Evolutionary conservation across 2,888 invertebrate genomes (phyloP).

Genomic region (Rhagonycha lutea): DNA sequence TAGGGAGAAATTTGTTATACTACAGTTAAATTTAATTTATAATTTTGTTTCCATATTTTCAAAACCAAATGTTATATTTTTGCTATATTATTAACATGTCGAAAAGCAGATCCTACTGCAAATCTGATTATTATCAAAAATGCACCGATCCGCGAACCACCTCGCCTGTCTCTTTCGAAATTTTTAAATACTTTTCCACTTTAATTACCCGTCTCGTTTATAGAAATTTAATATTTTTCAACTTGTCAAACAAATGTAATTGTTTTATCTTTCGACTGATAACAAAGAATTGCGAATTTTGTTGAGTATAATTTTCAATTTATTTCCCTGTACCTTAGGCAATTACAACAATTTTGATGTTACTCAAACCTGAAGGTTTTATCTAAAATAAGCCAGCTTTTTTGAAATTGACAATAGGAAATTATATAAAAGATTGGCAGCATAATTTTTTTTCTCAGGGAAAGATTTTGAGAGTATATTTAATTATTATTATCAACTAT

Average conservation of each 20-base stretch:
- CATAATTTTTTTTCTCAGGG: too few species aligned
- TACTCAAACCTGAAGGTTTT: not conserved
- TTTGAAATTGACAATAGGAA: not conserved
- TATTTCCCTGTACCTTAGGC: not conserved
- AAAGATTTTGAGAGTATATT: not conserved
- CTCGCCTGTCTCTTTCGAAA: not conserved
- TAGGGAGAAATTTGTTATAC: conserved; percentile 4
- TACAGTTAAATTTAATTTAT: not conserved
- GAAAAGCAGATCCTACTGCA: not conserved
- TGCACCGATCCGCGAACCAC: not conserved
- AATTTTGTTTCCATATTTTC: not conserved
- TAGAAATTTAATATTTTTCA: not conserved
- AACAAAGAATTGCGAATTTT: not conserved
- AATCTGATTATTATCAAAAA: not conserved
- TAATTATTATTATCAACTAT: too few species aligned
- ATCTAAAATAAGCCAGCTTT: not conserved
- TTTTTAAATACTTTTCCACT: not conserved
- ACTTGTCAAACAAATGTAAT: not conserved
- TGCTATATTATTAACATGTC: not conserved
- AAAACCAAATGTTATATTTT: not conserved
- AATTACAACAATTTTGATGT: not conserved
- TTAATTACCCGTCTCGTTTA: not conserved
- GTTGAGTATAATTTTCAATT: not conserved
- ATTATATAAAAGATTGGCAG: not conserved
- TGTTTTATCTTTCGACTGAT: not conserved